These are phyloP conservation scores for Cataglyphis cursor DNA, from an alignment of 2,888 invertebrate genomes.

Conservation along the genomic window DNA sequence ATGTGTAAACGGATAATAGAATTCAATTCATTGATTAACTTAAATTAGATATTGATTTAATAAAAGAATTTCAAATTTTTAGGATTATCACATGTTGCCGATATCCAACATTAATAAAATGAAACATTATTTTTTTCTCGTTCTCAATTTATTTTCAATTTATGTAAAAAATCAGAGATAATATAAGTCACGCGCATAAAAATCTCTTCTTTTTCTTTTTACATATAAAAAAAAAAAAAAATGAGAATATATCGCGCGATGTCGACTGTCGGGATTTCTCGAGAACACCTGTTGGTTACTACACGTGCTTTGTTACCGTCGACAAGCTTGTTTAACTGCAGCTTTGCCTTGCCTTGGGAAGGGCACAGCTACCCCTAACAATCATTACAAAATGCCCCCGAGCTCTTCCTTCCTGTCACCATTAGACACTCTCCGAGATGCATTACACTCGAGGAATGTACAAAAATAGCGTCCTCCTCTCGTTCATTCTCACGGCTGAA, in stretches of 20 bases:
- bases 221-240: not conserved
- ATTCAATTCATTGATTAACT: not conserved
- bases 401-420: slow-evolving; percentile 37
- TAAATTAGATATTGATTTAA: not conserved
- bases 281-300: slow-evolving; percentile 18
- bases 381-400: slow-evolving; percentile 15
- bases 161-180: not conserved
- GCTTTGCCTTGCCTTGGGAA: slow-evolving; percentile 29
- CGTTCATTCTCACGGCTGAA: slow-evolving; percentile 61
- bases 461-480: slow-evolving; percentile 69
- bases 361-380: slow-evolving; percentile 15
- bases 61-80: not conserved
- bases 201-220: not conserved
- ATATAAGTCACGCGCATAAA: not conserved
- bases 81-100: not conserved
- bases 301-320: slow-evolving; percentile 28
- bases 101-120: not conserved
- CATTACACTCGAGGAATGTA: slow-evolving; percentile 62
- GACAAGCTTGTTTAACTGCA: slow-evolving; percentile 18
- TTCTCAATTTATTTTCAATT: not conserved
- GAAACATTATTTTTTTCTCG: not conserved
- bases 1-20: not conserved
- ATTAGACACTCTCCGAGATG: slow-evolving; percentile 58
- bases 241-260: not conserved
- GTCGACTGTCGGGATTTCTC: not conserved